These are phyloP conservation scores for Acanthosepion esculentum DNA, from an alignment of 2,888 invertebrate species.

Conservation along the genomic window DNA sequence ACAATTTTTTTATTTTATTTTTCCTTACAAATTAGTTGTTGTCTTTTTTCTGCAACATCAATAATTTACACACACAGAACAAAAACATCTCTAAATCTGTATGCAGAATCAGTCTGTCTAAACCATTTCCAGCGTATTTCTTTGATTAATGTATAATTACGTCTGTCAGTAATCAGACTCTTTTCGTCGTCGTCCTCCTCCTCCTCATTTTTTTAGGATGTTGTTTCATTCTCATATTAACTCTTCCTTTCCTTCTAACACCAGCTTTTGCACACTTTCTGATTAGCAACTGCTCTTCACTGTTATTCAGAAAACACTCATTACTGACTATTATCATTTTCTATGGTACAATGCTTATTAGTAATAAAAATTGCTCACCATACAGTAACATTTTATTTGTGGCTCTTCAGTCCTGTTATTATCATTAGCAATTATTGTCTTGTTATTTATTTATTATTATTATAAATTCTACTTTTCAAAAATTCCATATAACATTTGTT, in stretches of 20 bases:
- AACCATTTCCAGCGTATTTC: neutral
- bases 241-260: neutral
- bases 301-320: neutral
- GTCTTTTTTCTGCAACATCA: neutral
- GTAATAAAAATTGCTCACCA: neutral
- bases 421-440: slow-evolving; percentile 24
- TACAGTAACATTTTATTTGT: neutral
- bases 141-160: neutral
- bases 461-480: too few species aligned
- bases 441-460: too few species aligned
- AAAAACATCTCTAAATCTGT: neutral
- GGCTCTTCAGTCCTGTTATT: neutral
- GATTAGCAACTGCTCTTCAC: neutral
- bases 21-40: neutral
- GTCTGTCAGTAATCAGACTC: neutral
- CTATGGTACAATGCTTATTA: neutral
- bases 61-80: neutral
- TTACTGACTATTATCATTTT: neutral
- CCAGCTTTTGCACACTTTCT: neutral
- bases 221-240: neutral
- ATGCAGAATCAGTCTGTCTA: slow-evolving; percentile 9
- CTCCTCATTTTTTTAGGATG: neutral
- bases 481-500: too few species aligned
- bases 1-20: neutral
- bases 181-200: neutral